Base-by-base conservation (phyloP, 2,888 invertebrate genomes). In the Platypus cylindrus region DNA sequence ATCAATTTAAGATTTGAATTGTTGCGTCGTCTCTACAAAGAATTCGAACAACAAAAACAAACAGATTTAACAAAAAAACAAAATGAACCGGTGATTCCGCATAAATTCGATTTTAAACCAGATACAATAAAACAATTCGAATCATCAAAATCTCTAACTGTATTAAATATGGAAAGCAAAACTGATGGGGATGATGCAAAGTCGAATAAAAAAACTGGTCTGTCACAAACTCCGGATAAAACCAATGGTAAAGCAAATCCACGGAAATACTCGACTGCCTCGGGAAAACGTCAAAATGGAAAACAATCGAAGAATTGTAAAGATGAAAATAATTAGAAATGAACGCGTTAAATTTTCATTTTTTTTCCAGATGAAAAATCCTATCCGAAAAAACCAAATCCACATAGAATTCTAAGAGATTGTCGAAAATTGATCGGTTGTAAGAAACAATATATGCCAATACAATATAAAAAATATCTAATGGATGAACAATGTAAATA, bases 1-100 rank as follows among this genome's bases (percentile, higher is more conserved):
- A 23, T 22, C 9, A 16, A 32, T 17, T 32, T n/a, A 22, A 39
- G 39, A 17, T 39, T 28, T 14, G 32, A 39, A 14, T 11, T 39
- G 3, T 26, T 39, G 5, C 27, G 13, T 9, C 32, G 33, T 2
- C 39, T 39, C 3, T 32, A 33, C 17, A 30, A 39, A 11, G 35
- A 39, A 18, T 39, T 35, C 13, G 14, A 25, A 17, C n/a, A 30
- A 1, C 17, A 35, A n/a, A 4, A 25, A 15, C 22, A 17, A 15
- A 16, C 15, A 5, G 15, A 27, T 14, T 11, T 9, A 11, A 5
- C 12, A 9, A 5, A 5, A 5, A 14, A 27, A 27, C 13, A 12
- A 27, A 4, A 13, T 27, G 27, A 27, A 13, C 14, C 15, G 4
- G 20, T 20, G 20, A 14, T 27, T 4, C 27, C 27, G 4, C 15